phyloP scores from a whole-genome alignment of 2,113 vertebrate species.

The Columbina picui region DNA sequence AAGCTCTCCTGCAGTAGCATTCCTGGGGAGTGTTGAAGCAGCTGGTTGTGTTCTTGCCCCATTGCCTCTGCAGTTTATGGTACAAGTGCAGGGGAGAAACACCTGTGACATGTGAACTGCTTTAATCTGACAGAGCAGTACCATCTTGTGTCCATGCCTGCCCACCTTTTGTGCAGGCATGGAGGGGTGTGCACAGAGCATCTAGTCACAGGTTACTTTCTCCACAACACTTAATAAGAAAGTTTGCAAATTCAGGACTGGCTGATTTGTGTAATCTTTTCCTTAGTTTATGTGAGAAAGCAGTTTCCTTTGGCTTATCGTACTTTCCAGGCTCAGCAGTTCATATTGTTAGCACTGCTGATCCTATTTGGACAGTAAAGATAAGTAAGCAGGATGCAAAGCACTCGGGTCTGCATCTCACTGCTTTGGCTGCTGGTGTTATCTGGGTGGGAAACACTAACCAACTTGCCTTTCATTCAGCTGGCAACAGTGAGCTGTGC shows the following conservation, averaged over 20 bases:
- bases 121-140: background rate
- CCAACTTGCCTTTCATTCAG: background rate
- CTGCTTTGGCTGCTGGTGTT: background rate
- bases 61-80: background rate
- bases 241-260: background rate
- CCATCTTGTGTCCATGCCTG: background rate
- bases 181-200: background rate
- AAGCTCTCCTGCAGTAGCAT: background rate
- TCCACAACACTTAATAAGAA: background rate
- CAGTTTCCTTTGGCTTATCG: slow-evolving; percentile 49
- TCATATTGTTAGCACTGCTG: slow-evolving; percentile 54
- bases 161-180: background rate
- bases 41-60: background rate
- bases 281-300: slow-evolving; percentile 41
- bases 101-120: fast-evolving
- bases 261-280: slow-evolving; percentile 22
- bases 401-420: background rate
- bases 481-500: background rate
- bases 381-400: slow-evolving; percentile 40
- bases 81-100: background rate
- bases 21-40: background rate
- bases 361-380: slow-evolving; percentile 50
- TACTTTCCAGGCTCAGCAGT: slow-evolving; percentile 62
- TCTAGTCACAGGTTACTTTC: background rate
- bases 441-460: background rate